Evolutionary conservation across 2,888 invertebrate genomes (phyloP).

Genomic region (Chouioia cunea): DNA sequence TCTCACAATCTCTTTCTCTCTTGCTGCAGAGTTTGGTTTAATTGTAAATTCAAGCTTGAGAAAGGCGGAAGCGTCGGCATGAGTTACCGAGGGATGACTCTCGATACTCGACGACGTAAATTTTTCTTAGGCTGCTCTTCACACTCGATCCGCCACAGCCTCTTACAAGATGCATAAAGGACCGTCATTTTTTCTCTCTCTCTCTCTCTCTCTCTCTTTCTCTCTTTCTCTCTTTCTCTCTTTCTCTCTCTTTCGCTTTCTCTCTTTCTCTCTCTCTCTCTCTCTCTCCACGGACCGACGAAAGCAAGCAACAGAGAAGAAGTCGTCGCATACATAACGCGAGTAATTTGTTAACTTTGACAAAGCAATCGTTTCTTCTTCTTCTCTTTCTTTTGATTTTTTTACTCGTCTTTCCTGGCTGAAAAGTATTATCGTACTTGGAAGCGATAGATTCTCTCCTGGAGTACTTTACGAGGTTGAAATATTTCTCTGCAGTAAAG

Average conservation of each 20-base stretch:
- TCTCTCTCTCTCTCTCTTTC: background rate
- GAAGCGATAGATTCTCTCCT: conserved; percentile 35
- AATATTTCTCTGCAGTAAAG: conserved; percentile 5
- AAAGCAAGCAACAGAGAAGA: background rate
- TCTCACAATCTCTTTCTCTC: too few species aligned
- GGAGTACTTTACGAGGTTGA: conserved; percentile 23
- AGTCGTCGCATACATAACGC: conserved; percentile 16
- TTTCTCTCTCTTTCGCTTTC: too few species aligned
- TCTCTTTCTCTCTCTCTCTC: conserved; percentile 1
- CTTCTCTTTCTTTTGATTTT: too few species aligned
- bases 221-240: too few species aligned
- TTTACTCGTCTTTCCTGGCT: background rate
- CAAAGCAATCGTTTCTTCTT: conserved; percentile 32
- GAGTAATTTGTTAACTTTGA: conserved; percentile 40
- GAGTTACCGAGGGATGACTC: conserved; percentile 35
- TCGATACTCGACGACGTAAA: conserved; percentile 37
- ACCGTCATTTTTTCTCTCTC: conserved; percentile 35
- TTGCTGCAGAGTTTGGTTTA: too few species aligned
- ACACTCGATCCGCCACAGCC: conserved; percentile 33
- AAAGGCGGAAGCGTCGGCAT: conserved; percentile 7
- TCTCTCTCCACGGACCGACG: too few species aligned
- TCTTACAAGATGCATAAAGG: conserved; percentile 39
- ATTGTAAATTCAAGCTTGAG: conserved; percentile 3
- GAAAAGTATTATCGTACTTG: conserved; percentile 18
- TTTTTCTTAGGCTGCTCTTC: conserved; percentile 39